Conservation (phyloP, 64 coral and sea anemone genomes). For the Hydrozoanthus tunicans region DNA sequence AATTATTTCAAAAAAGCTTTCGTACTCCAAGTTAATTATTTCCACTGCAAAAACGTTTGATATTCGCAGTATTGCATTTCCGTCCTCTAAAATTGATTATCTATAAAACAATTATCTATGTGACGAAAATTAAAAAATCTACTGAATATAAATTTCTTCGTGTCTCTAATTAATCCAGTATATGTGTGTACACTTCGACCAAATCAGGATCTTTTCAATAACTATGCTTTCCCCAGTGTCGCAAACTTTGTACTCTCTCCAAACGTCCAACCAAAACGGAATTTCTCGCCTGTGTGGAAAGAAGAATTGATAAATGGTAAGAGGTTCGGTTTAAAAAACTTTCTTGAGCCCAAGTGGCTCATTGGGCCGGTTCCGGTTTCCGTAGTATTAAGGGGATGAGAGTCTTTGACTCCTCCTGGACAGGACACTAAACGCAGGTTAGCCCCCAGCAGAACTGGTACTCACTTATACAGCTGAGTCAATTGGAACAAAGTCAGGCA, state of each 20-base stretch:
- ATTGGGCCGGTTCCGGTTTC: too few relatives aligned
- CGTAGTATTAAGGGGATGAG: too few relatives aligned
- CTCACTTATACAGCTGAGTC: too few relatives aligned
- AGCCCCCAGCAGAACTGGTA: too few relatives aligned
- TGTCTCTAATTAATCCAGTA: background rate
- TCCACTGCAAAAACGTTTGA: background rate
- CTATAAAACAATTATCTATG: background rate
- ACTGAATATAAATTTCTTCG: background rate
- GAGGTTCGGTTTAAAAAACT: too few relatives aligned
- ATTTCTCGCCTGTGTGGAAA: constrained; percentile 81
- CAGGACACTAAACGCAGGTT: too few relatives aligned
- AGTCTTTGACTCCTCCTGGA: too few relatives aligned
- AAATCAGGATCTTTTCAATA: too few relatives aligned
- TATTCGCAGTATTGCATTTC: background rate
- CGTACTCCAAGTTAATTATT: too few relatives aligned
- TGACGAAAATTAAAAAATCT: background rate
- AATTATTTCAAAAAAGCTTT: too few relatives aligned
- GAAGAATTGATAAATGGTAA: background rate
- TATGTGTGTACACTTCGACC: background rate
- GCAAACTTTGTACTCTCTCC: constrained; percentile 88
- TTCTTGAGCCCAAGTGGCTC: too few relatives aligned
- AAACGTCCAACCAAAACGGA: constrained; percentile 94
- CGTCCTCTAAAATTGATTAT: background rate
- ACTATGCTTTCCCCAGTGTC: constrained; percentile 63
- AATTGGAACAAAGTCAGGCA: too few relatives aligned